Evolutionary conservation across 2,113 vertebrate species (phyloP).

Genomic region (Edolisoma coerulescens): DNA sequence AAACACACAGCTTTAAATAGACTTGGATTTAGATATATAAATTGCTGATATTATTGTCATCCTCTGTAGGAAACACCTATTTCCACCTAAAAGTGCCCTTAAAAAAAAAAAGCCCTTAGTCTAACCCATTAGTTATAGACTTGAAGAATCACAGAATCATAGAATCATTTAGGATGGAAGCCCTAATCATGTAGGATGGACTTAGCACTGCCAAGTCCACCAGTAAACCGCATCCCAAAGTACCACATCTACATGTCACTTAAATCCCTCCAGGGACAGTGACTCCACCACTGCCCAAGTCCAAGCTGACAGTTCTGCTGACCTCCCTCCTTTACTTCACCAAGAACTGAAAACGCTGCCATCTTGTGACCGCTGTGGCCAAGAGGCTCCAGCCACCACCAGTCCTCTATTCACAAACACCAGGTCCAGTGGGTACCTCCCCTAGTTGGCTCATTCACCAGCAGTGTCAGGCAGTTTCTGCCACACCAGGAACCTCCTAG

Average conservation of each 20-base stretch:
- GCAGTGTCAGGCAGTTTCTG: neutral
- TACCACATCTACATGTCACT: neutral
- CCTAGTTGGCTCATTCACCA: neutral
- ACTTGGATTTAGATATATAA: neutral
- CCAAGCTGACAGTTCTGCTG: neutral
- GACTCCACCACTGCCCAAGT: neutral
- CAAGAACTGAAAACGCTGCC: neutral
- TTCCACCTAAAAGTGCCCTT: neutral
- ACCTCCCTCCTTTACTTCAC: neutral
- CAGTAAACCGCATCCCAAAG: neutral
- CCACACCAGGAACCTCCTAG: neutral
- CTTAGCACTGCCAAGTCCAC: neutral
- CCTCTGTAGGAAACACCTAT: neutral
- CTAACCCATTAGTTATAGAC: neutral
- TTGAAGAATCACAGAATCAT: neutral
- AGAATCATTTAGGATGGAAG: neutral
- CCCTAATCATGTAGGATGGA: neutral
- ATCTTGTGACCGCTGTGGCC: neutral
- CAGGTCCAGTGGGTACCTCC: neutral
- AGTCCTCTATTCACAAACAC: too few relatives aligned
- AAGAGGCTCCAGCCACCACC: neutral
- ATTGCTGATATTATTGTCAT: neutral
- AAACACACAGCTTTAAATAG: conserved; percentile 1
- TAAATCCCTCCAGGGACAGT: neutral
- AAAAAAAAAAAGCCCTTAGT: neutral